Evolutionary conservation across 2,797 vertebrate genomes (phyloP).

Genomic region (Enteromius treurensis): DNA sequence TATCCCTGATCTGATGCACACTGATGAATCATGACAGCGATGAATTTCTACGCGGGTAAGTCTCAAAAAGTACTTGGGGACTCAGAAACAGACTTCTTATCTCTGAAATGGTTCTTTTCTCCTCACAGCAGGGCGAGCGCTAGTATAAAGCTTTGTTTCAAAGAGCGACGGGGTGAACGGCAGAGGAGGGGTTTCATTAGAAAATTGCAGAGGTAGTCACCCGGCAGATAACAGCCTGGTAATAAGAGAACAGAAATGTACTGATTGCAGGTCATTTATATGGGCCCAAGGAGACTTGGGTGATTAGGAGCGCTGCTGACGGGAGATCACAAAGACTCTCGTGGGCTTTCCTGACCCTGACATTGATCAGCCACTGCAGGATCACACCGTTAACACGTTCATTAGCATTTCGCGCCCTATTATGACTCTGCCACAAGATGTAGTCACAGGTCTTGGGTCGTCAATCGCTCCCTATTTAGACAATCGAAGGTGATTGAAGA

Average conservation of each 20-base stretch:
- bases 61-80: not conserved
- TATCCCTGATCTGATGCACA: not conserved
- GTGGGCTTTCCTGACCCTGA: conserved; percentile 60
- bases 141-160: conserved; percentile 48
- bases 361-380: conserved; percentile 65
- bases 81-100: conserved; percentile 52
- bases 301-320: conserved; percentile 53
- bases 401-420: conserved; percentile 48
- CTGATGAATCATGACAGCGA: not conserved
- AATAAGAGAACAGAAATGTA: conserved; percentile 65
- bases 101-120: conserved; percentile 50
- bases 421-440: conserved; percentile 32
- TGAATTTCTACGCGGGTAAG: not conserved
- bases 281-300: conserved; percentile 59
- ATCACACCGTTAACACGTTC: conserved; percentile 56
- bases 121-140: conserved; percentile 22
- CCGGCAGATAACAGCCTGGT: conserved; percentile 65
- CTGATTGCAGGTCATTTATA: conserved; percentile 66
- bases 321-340: conserved; percentile 55
- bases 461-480: conserved; percentile 40
- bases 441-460: conserved; percentile 50
- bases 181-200: conserved; percentile 63
- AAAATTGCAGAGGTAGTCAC: conserved; percentile 65
- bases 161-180: conserved; percentile 31
- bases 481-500: conserved; percentile 39